Conservation (phyloP, 2,113 vertebrate species). For the Octodon degus region DNA sequence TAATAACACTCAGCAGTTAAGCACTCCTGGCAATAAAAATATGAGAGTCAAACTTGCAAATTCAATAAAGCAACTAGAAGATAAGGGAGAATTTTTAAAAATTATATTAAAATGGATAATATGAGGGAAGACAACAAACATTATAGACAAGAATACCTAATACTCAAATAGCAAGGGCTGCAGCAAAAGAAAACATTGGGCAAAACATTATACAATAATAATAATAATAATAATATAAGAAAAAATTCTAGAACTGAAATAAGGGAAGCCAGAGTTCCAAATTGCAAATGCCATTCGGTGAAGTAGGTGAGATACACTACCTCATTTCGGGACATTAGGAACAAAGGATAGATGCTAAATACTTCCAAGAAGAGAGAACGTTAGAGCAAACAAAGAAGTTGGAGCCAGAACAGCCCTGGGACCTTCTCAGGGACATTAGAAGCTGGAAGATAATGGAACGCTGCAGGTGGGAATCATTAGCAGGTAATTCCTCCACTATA, state of each 20-base stretch:
- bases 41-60: not conserved
- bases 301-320: not conserved
- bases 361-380: not conserved
- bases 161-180: not conserved
- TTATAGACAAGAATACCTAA: not conserved
- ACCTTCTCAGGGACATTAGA: not conserved
- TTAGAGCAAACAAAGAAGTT: not conserved
- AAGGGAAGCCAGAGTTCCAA: not conserved
- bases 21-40: constrained; percentile 1
- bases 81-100: not conserved
- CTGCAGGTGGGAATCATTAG: not conserved
- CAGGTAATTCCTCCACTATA: not conserved
- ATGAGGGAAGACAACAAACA: not conserved
- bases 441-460: not conserved
- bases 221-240: not conserved
- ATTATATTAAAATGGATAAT: not conserved
- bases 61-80: not conserved
- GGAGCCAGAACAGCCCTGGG: not conserved
- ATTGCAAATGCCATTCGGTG: not conserved
- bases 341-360: not conserved
- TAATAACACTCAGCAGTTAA: not conserved
- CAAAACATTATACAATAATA: not conserved
- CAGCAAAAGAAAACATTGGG: not conserved
- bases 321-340: not conserved
- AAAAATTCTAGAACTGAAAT: not conserved